These are phyloP conservation scores for Malacoctenus gilli DNA, from an alignment of 2,797 vertebrate species.

Conservation along the genomic window DNA sequence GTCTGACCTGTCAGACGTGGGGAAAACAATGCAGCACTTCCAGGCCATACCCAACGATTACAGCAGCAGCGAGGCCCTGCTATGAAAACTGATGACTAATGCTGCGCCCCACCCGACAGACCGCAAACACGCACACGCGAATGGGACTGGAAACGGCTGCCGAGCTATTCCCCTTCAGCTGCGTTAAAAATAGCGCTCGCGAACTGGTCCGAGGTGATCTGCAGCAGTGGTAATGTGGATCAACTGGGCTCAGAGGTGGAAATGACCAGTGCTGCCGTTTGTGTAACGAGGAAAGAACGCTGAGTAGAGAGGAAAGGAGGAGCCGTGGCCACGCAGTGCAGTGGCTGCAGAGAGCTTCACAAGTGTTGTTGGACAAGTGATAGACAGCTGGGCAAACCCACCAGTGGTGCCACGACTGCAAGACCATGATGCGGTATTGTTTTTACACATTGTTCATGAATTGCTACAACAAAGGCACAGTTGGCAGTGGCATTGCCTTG, in stretches of 20 bases:
- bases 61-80: conserved; percentile 8
- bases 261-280: conserved; percentile 8
- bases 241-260: neutral
- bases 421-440: neutral
- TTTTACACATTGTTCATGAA: too few relatives aligned
- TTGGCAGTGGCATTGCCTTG: neutral
- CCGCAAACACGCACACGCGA: conserved; percentile 51
- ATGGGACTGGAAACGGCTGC: conserved; percentile 35
- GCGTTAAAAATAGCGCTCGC: conserved; percentile 47
- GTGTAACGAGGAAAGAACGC: conserved; percentile 2
- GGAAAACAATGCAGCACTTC: conserved; percentile 13
- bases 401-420: neutral
- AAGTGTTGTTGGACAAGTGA: conserved; percentile 1
- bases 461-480: too few relatives aligned
- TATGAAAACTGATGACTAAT: conserved; percentile 77
- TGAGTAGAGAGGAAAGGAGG: neutral
- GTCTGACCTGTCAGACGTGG: neutral
- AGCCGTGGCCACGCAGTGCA: too few relatives aligned
- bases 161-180: conserved; percentile 3
- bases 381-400: conserved; percentile 11
- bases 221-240: conserved; percentile 21
- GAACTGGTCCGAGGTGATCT: conserved; percentile 1
- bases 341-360: conserved; percentile 3
- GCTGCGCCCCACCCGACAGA: conserved; percentile 62
- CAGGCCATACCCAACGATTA: conserved; percentile 11